These are phyloP conservation scores for Drosophila glabriapex DNA, from an alignment of 2,888 invertebrate genomes.

Conservation along the genomic window DNA sequence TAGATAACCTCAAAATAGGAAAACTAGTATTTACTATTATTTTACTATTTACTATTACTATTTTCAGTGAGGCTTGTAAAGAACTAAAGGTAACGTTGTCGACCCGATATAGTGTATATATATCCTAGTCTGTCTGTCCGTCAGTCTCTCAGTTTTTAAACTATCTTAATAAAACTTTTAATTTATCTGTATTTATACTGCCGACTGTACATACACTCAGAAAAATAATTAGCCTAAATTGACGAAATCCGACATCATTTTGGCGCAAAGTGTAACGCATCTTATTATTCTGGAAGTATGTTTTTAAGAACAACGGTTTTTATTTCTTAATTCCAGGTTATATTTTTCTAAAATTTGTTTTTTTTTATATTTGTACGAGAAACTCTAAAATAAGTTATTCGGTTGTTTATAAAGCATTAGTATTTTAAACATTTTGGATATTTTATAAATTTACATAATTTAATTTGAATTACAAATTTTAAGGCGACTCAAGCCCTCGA, in stretches of 20 bases:
- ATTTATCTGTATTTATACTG: neutral
- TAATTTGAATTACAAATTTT: neutral
- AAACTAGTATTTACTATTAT: neutral
- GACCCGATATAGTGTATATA: neutral
- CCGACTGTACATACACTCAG: neutral
- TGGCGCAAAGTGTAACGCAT: no score
- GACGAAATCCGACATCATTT: neutral
- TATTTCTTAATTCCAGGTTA: neutral
- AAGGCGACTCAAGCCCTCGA: neutral
- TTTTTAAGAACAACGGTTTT: neutral
- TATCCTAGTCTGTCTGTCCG: neutral
- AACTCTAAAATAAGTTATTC: neutral
- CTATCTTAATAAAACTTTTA: neutral
- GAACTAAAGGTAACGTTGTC: neutral
- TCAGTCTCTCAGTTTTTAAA: neutral
- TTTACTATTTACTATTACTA: no score
- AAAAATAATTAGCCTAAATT: neutral
- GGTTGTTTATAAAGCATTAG: neutral
- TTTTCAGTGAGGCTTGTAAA: no score
- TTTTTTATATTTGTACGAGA: neutral
- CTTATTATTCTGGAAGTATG: neutral
- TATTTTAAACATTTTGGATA: neutral
- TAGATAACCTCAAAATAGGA: neutral
- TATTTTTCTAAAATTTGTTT: neutral
- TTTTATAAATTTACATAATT: neutral